phyloP scores from a whole-genome alignment of 2,113 vertebrate species.

The Cacatua alba region DNA sequence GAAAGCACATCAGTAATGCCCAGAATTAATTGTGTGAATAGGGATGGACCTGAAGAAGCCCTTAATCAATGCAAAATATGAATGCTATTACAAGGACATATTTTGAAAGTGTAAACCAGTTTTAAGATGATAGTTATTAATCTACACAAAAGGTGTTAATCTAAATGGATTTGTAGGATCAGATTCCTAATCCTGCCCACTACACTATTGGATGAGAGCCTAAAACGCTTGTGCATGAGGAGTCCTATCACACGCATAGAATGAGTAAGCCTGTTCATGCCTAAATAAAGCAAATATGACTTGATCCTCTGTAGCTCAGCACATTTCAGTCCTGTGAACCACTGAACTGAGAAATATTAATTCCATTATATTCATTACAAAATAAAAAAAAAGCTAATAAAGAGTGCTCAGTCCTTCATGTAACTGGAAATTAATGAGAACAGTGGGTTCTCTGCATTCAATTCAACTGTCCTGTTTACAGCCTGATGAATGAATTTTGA shows the following conservation, averaged over 20 bases:
- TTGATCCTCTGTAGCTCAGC: constrained; percentile 27
- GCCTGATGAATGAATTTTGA: background rate
- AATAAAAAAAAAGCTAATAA: constrained; percentile 21
- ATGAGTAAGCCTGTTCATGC: constrained; percentile 2
- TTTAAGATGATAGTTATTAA: background rate
- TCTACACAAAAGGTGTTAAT: background rate
- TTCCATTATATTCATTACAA: constrained; percentile 39
- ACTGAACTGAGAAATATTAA: constrained; percentile 40
- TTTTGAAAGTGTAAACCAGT: background rate
- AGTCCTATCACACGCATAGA: background rate
- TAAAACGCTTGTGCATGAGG: background rate
- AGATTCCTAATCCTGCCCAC: background rate
- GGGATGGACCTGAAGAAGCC: background rate
- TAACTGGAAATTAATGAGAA: constrained; percentile 45
- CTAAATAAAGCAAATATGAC: constrained; percentile 20
- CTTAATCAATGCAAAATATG: background rate
- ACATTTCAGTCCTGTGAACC: constrained; percentile 27
- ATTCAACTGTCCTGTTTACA: background rate
- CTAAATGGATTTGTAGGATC: background rate
- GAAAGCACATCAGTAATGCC: background rate
- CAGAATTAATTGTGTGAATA: background rate
- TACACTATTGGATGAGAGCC: background rate
- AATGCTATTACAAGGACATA: background rate
- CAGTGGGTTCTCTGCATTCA: background rate
- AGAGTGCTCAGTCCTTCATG: background rate